These are phyloP conservation scores for Dipodomys merriami DNA, from an alignment of 2,113 vertebrate genomes.

Conservation along the genomic window DNA sequence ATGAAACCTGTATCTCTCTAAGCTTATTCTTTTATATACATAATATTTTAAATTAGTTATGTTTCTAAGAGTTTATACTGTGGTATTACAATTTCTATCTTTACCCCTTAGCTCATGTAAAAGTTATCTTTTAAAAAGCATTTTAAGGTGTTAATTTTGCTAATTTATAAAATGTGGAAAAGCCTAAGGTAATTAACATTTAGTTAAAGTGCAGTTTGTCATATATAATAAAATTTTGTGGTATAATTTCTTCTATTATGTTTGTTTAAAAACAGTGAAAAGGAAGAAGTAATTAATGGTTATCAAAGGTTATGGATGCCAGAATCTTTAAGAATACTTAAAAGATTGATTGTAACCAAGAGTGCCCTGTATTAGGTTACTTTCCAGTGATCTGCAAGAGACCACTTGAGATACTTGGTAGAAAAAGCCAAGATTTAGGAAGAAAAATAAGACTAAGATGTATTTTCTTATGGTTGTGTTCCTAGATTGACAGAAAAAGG, in stretches of 20 bases:
- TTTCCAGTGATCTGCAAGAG: neutral
- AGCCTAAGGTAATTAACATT: constrained; percentile 28
- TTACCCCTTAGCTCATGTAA: constrained; percentile 23
- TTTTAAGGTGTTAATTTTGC: neutral
- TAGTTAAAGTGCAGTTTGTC: constrained; percentile 44
- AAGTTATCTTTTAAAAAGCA: constrained; percentile 39
- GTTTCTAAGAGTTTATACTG: neutral
- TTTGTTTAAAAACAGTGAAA: constrained; percentile 48
- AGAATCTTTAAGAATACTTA: constrained; percentile 33
- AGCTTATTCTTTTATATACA: constrained; percentile 32
- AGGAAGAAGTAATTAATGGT: constrained; percentile 13
- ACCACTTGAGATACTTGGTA: neutral
- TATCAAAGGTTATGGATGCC: neutral
- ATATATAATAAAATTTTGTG: constrained; percentile 38
- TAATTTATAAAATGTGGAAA: constrained; percentile 23
- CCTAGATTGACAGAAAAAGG: constrained; percentile 13
- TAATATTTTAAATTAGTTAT: constrained; percentile 54
- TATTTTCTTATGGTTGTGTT: neutral
- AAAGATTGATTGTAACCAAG: constrained; percentile 41
- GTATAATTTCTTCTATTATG: constrained; percentile 48
- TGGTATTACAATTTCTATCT: neutral
- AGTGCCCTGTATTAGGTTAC: constrained; percentile 27
- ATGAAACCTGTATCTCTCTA: constrained; percentile 25
- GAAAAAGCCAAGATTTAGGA: neutral
- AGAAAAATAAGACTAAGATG: neutral